Conservation (phyloP, 2,797 vertebrate species). For the Nyctalus aviator region DNA sequence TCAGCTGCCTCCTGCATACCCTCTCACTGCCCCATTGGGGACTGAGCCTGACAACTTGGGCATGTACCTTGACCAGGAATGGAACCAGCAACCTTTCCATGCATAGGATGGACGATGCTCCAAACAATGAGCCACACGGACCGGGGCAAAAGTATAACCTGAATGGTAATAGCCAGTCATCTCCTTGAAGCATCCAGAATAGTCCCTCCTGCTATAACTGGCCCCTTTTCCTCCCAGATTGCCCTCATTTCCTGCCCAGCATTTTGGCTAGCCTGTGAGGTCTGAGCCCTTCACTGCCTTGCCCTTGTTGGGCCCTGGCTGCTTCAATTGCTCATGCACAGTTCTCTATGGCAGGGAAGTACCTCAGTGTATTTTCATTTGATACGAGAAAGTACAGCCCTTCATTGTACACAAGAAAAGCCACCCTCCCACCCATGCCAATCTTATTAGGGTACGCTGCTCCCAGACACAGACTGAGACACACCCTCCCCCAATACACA, state of each 20-base stretch:
- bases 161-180: neutral
- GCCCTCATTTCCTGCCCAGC: neutral
- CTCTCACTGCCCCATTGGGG: neutral
- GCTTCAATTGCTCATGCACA: neutral
- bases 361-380: neutral
- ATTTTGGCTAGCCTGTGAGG: no score
- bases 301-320: no score
- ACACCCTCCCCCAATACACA: fast-evolving
- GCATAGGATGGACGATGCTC: neutral
- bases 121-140: neutral
- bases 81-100: neutral
- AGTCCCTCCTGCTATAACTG: neutral
- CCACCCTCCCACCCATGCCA: neutral
- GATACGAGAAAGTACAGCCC: neutral
- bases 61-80: neutral
- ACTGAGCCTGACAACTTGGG: neutral
- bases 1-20: neutral
- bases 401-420: neutral
- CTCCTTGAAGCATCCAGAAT: neutral
- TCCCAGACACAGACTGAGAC: neutral
- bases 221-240: neutral
- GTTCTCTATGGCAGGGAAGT: neutral
- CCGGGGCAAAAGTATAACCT: neutral
- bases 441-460: neutral
- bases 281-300: neutral